Evolutionary conservation across 2,113 vertebrate genomes (phyloP).

Genomic region (Strix aluco): DNA sequence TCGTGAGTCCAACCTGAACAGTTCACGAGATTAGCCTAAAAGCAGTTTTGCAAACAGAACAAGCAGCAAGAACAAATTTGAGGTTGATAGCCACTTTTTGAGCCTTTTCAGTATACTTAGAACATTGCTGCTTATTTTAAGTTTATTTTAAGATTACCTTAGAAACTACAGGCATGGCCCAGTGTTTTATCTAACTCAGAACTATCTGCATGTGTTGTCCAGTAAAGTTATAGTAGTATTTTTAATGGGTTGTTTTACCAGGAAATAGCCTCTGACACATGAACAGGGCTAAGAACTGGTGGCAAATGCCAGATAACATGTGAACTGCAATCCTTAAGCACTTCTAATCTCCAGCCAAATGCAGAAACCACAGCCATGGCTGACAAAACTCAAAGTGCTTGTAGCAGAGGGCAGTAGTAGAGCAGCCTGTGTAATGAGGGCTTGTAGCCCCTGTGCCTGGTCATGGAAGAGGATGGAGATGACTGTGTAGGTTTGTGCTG

Average conservation of each 20-base stretch:
- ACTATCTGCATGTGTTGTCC: background rate
- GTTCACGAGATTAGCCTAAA: background rate
- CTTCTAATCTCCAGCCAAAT: background rate
- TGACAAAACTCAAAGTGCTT: background rate
- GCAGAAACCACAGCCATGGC: background rate
- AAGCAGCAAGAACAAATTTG: background rate
- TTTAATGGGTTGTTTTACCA: background rate
- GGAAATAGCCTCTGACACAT: background rate
- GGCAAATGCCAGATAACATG: background rate
- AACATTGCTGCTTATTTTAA: background rate
- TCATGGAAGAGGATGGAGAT: background rate
- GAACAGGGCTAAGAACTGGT: background rate
- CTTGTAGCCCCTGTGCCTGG: background rate
- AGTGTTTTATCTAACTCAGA: background rate
- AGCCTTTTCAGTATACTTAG: conserved; percentile 1
- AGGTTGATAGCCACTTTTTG: background rate
- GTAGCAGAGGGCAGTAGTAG: background rate
- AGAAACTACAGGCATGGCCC: background rate
- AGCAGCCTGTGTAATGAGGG: background rate
- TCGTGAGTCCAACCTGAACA: background rate
- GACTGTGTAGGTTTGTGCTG: background rate
- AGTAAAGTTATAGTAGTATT: background rate
- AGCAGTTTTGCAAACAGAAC: background rate
- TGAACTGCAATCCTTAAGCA: background rate
- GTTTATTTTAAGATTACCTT: conserved; percentile 43